phyloP scores from a whole-genome alignment of 2,888 invertebrate genomes.

The Acleris sparsana region DNA sequence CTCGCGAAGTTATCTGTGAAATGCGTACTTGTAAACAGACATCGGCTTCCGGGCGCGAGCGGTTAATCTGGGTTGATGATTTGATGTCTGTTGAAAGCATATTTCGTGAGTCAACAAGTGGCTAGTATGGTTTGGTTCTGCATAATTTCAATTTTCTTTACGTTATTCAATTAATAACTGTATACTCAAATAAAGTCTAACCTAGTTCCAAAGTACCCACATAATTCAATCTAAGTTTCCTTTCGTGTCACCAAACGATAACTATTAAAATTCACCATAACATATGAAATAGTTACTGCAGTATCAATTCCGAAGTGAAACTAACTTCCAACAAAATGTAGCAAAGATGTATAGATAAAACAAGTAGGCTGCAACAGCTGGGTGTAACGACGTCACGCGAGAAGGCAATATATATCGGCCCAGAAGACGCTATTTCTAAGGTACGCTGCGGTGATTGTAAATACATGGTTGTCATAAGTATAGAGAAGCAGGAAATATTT shows the following conservation, averaged over 20 bases:
- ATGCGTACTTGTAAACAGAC: conserved; percentile 14
- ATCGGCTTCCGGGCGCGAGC: conserved; percentile 15
- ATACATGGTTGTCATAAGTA: conserved; percentile 34
- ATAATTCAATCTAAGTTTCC: neutral
- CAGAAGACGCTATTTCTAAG: conserved; percentile 72
- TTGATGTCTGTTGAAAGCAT: conserved; percentile 10
- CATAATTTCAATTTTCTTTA: no score
- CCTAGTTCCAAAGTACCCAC: neutral
- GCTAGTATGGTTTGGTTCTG: no score
- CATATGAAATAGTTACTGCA: conserved; percentile 30
- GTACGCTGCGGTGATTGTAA: conserved; percentile 47
- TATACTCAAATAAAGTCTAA: neutral
- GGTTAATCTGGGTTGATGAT: neutral
- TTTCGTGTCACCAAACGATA: conserved; percentile 28
- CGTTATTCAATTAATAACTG: neutral
- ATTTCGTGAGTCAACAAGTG: neutral
- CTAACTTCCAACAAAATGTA: conserved; percentile 37
- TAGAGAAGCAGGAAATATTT: conserved; percentile 23
- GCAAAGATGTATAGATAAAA: conserved; percentile 56
- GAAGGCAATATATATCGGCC: conserved; percentile 80
- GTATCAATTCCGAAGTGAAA: conserved; percentile 29
- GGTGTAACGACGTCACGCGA: conserved; percentile 79
- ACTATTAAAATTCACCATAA: conserved; percentile 26
- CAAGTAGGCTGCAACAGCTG: conserved; percentile 75
- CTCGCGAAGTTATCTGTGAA: conserved; percentile 34